Percentiles rank a stretch among this genome's conserved stretches.
phyloP scores from a whole-genome alignment of 2,797 vertebrate species.

The Lithobates sylvaticus region DNA sequence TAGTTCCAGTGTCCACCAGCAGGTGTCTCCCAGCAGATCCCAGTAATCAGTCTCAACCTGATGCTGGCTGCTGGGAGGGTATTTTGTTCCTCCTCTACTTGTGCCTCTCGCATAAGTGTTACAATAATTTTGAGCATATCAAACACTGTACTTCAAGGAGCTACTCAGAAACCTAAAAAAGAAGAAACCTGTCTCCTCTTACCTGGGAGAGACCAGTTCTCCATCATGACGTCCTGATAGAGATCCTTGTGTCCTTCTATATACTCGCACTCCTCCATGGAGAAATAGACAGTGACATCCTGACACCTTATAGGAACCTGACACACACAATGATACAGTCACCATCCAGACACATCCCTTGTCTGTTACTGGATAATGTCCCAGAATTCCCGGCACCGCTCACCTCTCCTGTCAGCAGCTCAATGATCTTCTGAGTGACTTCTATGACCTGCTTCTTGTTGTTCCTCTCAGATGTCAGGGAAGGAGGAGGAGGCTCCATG shows the following conservation, averaged over 20 bases:
- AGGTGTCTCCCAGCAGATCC: no score
- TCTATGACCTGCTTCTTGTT: neutral
- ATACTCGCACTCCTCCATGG: neutral
- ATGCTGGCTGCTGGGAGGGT: no score
- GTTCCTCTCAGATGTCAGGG: neutral
- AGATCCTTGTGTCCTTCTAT: neutral
- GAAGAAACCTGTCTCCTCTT: neutral
- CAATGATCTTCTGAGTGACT: neutral
- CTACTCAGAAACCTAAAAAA: neutral
- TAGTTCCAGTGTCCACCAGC: no score
- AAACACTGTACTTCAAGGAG: neutral
- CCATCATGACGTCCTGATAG: neutral
- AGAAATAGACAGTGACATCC: neutral
- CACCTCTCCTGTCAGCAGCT: neutral
- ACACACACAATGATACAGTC: neutral
- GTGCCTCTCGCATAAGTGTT: no score
- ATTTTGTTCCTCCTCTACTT: no score
- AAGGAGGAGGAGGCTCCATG: neutral
- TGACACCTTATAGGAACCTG: slow-evolving; percentile 1
- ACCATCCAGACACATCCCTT: neutral
- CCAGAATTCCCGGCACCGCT: neutral
- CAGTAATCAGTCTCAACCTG: no score
- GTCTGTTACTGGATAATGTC: neutral
- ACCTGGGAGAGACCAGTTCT: neutral
- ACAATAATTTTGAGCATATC: no score